A percentile compares a stretch with the other conserved stretches of the same genome.
phyloP scores from a whole-genome alignment of 1,140 invertebrate species.

The Bombus huntii region DNA sequence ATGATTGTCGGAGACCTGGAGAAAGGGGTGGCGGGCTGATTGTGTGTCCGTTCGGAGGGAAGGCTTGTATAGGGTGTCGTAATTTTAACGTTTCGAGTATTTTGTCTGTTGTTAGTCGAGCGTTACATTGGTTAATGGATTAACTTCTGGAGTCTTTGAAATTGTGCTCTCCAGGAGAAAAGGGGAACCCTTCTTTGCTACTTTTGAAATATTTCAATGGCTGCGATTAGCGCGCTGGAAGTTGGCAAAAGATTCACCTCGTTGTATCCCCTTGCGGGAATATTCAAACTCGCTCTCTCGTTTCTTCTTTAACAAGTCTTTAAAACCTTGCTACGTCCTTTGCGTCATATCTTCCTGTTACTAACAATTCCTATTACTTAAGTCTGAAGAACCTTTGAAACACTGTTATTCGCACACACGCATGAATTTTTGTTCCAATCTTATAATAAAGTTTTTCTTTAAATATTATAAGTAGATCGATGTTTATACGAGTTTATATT shows the following conservation, averaged over 20 bases:
- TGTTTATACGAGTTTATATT: too few relatives aligned
- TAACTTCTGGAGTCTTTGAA: slow-evolving; percentile 32
- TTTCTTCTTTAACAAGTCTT: not conserved
- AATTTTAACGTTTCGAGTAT: slow-evolving; percentile 37
- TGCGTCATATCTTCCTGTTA: too few relatives aligned
- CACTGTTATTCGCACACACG: too few relatives aligned
- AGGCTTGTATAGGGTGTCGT: slow-evolving; percentile 14
- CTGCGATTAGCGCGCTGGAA: not conserved
- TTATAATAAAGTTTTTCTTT: too few relatives aligned
- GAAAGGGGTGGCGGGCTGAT: not conserved
- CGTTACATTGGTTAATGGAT: slow-evolving; percentile 41
- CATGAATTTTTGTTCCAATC: too few relatives aligned
- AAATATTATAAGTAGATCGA: too few relatives aligned
- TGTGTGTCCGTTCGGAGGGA: not conserved
- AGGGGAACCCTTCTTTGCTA: not conserved
- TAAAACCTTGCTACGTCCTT: not conserved
- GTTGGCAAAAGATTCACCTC: not conserved
- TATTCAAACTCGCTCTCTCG: not conserved
- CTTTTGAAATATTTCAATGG: slow-evolving; percentile 8
- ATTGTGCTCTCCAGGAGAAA: not conserved
- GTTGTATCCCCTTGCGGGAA: not conserved
- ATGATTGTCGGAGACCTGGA: slow-evolving; percentile 21
- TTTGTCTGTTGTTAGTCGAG: slow-evolving; percentile 29
- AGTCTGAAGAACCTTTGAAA: too few relatives aligned
- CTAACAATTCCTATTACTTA: too few relatives aligned